Percentiles rank a stretch among this genome's conserved stretches.
phyloP scores from a whole-genome alignment of 2,113 vertebrate species.

The Menidia beryllina region DNA sequence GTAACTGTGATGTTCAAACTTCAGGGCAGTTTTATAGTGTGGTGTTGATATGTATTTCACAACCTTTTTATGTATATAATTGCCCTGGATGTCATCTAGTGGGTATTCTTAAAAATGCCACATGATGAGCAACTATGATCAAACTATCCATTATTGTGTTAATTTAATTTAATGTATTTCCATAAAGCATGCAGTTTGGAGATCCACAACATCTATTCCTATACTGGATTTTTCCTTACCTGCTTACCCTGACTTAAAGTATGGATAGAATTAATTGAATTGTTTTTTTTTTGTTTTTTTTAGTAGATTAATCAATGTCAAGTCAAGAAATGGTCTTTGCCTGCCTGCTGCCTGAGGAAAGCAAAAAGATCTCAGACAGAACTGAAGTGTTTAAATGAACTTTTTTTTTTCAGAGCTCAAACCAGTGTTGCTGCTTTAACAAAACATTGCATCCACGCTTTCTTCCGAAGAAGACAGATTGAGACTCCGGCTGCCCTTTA shows the following conservation, averaged over 20 bases:
- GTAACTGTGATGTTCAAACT: background rate
- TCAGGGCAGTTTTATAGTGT: background rate
- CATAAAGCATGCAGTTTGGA: conserved; percentile 12
- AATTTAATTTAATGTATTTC: conserved; percentile 34
- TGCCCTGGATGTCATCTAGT: background rate
- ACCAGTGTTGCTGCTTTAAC: conserved; percentile 12
- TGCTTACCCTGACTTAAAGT: background rate
- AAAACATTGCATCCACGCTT: background rate
- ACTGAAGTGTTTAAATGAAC: conserved; percentile 6
- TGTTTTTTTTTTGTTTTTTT: conserved; percentile 22
- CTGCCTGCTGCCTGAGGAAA: conserved; percentile 5
- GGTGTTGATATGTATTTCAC: background rate
- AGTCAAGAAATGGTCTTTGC: conserved; percentile 23
- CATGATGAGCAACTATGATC: conserved; percentile 23
- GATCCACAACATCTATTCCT: conserved; percentile 7
- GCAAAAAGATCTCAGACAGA: conserved; percentile 23
- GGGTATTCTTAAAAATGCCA: background rate
- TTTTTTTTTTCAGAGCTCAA: conserved; percentile 10
- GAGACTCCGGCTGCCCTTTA: background rate
- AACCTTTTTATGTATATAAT: background rate
- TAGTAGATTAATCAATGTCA: conserved; percentile 1
- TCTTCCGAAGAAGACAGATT: conserved; percentile 3
- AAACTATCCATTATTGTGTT: conserved; percentile 37
- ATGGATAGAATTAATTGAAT: conserved; percentile 11
- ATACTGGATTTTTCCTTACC: background rate